Conservation (phyloP, 2,797 vertebrate genomes). For the Myotis vivesi region DNA sequence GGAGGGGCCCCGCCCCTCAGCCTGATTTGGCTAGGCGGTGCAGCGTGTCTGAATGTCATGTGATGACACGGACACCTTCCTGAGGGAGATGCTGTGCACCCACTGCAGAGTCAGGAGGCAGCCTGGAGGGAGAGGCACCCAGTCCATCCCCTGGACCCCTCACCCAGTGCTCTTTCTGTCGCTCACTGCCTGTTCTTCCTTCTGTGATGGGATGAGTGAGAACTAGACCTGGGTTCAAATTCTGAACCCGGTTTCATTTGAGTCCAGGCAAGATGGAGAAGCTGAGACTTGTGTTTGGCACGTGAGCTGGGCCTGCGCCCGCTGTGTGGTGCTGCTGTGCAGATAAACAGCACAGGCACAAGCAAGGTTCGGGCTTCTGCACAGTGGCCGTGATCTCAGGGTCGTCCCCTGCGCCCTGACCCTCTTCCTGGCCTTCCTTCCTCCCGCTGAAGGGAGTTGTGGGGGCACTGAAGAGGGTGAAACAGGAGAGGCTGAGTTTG, state of each 20-base stretch:
- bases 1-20: accelerated
- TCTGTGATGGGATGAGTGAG: neutral
- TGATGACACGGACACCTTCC: neutral
- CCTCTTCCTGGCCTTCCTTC: neutral
- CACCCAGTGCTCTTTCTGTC: neutral
- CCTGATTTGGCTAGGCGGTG: too few relatives aligned
- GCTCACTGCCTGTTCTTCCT: neutral
- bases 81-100: neutral
- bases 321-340: too few relatives aligned
- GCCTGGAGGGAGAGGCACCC: neutral
- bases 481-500: too few relatives aligned
- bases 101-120: neutral
- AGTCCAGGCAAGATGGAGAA: neutral
- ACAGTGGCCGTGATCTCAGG: neutral
- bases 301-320: neutral
- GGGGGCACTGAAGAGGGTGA: neutral
- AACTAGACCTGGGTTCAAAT: neutral
- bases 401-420: neutral
- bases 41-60: too few relatives aligned
- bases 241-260: neutral
- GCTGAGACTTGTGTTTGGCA: neutral
- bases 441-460: neutral
- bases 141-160: accelerated
- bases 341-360: neutral
- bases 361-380: neutral